Evolutionary conservation across 1,140 invertebrate species (phyloP).

Genomic region (Heliconius hewitsoni): DNA sequence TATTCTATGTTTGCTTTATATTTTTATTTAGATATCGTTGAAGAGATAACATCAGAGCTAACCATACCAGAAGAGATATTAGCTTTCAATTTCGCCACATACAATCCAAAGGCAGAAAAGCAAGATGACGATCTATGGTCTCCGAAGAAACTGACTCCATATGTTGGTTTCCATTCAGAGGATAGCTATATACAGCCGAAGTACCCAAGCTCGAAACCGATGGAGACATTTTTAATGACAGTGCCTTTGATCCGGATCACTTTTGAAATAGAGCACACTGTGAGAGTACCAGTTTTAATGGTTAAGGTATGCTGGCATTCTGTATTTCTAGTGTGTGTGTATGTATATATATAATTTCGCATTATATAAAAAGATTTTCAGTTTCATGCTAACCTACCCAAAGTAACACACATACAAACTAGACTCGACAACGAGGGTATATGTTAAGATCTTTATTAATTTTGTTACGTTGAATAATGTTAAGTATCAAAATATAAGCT

Average conservation of each 20-base stretch:
- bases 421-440: no score
- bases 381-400: no score
- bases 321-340: no score
- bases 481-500: no score
- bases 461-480: no score
- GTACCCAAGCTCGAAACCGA: constrained; percentile 62
- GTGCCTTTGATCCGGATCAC: constrained; percentile 82
- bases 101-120: constrained; percentile 64
- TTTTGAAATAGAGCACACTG: constrained; percentile 83
- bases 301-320: constrained; percentile 51
- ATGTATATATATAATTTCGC: no score
- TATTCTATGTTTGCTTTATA: neutral
- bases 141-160: constrained; percentile 83
- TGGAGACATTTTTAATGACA: constrained; percentile 80
- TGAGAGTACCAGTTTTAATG: constrained; percentile 70
- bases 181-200: constrained; percentile 67
- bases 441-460: no score
- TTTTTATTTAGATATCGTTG: constrained; percentile 74
- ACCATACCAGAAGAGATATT: constrained; percentile 78
- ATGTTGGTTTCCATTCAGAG: constrained; percentile 54
- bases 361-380: no score
- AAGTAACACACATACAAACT: no score
- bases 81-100: constrained; percentile 66
- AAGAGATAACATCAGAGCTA: constrained; percentile 82
- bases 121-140: constrained; percentile 87